Conservation (phyloP, 92 coral and sea anemone species). For the Diadumene lineata region DNA sequence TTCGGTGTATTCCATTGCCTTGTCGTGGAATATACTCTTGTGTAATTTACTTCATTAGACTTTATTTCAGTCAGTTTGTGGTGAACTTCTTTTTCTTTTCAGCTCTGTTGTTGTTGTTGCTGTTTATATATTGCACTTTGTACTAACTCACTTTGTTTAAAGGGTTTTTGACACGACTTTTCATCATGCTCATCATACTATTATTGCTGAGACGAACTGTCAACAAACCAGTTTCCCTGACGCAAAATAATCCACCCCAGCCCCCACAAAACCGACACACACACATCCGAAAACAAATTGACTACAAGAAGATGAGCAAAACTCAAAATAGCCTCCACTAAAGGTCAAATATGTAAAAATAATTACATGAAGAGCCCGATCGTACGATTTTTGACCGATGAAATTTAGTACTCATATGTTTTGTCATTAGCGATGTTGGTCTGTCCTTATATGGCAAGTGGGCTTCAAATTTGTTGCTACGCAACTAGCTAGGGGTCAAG, state of each 20-base stretch:
- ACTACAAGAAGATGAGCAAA: too few species aligned
- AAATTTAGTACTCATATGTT: background rate
- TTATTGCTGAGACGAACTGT: background rate
- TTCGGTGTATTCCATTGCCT: too few species aligned
- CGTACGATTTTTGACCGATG: slow-evolving; percentile 1
- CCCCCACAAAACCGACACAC: slow-evolving; percentile 5
- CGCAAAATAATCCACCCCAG: background rate
- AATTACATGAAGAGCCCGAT: background rate
- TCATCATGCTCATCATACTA: background rate
- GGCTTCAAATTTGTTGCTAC: slow-evolving; percentile 10
- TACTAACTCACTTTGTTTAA: too few species aligned
- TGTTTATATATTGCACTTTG: background rate
- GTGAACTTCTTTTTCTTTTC: background rate
- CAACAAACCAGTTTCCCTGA: background rate
- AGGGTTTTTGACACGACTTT: background rate
- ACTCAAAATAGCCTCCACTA: slow-evolving; percentile 11
- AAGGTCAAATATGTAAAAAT: slow-evolving; percentile 9
- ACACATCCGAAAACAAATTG: background rate
- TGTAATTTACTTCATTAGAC: too few species aligned
- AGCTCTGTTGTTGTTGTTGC: background rate
- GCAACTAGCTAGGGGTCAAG: slow-evolving; percentile 31
- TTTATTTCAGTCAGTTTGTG: background rate
- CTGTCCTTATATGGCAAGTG: slow-evolving; percentile 26
- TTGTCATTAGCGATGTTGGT: background rate
- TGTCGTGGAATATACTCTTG: too few species aligned